phyloP scores from a whole-genome alignment of 2,888 invertebrate species.

The Xylota segnis region DNA sequence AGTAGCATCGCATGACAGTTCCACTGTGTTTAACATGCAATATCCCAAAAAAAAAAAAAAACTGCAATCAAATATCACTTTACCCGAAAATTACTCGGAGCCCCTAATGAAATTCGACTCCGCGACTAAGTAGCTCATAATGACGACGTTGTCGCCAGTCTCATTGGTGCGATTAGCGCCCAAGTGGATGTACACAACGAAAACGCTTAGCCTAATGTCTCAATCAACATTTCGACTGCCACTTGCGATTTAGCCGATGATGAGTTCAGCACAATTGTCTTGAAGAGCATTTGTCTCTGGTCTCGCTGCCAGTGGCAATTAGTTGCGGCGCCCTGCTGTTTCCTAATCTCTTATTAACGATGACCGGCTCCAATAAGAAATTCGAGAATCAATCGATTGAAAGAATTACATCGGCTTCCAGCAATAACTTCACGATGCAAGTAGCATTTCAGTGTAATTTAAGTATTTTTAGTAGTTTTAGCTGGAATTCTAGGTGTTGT shows the following conservation, averaged over 20 bases:
- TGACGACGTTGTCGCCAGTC: conserved; percentile 12
- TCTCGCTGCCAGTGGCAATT: conserved; percentile 43
- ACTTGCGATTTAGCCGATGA: conserved; percentile 19
- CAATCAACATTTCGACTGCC: conserved; percentile 33
- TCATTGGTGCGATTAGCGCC: conserved; percentile 8
- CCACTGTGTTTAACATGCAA: no score
- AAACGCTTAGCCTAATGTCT: conserved; percentile 36
- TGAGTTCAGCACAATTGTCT: conserved; percentile 15
- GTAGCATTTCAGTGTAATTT: conserved; percentile 32
- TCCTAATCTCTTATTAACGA: conserved; percentile 55
- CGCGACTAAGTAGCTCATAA: conserved; percentile 20
- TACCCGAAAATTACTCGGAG: conserved; percentile 11
- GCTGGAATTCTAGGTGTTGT: conserved; percentile 2
- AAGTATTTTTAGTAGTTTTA: conserved; percentile 18
- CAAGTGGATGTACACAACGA: background rate
- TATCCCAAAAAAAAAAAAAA: background rate
- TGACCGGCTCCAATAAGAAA: conserved; percentile 22
- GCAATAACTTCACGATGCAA: background rate
- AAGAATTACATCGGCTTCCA: conserved; percentile 25
- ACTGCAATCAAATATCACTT: conserved; percentile 42
- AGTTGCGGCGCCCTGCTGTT: conserved; percentile 18
- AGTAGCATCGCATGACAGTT: no score
- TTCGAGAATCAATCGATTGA: conserved; percentile 50
- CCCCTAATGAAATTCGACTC: conserved; percentile 29
- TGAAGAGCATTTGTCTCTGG: conserved; percentile 7